Conservation (phyloP, 2,888 invertebrate genomes). For the Oligia latruncula region DNA sequence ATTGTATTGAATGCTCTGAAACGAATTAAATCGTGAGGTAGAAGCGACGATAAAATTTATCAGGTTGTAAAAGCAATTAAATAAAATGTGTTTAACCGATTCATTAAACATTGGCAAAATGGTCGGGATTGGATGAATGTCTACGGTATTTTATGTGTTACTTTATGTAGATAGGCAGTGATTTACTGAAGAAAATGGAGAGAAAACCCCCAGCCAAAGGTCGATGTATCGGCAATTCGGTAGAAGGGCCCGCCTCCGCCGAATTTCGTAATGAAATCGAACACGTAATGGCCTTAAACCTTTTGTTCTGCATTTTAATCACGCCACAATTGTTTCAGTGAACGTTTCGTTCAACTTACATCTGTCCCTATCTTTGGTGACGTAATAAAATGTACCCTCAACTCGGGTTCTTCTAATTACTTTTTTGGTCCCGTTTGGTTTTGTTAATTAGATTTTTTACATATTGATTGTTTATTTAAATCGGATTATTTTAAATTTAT, state of each 20-base stretch:
- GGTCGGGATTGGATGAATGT: constrained; percentile 47
- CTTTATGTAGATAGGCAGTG: constrained; percentile 60
- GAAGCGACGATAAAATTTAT: constrained; percentile 34
- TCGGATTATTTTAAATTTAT: not conserved
- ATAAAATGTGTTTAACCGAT: constrained; percentile 57
- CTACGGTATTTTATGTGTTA: constrained; percentile 45
- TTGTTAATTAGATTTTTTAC: constrained; percentile 24
- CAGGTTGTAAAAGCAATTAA: constrained; percentile 55
- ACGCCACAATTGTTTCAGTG: constrained; percentile 56
- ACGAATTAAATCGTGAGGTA: constrained; percentile 42
- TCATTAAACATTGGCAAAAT: constrained; percentile 59
- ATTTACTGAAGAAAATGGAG: constrained; percentile 61
- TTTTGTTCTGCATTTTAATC: constrained; percentile 70
- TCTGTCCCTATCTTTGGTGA: constrained; percentile 55
- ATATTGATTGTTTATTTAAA: constrained; percentile 17
- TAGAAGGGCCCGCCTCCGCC: constrained; percentile 48
- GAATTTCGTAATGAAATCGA: constrained; percentile 65
- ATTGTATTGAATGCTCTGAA: constrained; percentile 43
- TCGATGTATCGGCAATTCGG: constrained; percentile 59
- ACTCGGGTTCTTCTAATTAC: constrained; percentile 52
- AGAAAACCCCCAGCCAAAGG: constrained; percentile 48
- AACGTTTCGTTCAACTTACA: constrained; percentile 48
- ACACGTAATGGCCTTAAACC: constrained; percentile 64
- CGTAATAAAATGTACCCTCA: constrained; percentile 53
- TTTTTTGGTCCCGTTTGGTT: constrained; percentile 36